Evolutionary conservation across 2,888 invertebrate genomes (phyloP).

Genomic region (Mythimna ferrago): DNA sequence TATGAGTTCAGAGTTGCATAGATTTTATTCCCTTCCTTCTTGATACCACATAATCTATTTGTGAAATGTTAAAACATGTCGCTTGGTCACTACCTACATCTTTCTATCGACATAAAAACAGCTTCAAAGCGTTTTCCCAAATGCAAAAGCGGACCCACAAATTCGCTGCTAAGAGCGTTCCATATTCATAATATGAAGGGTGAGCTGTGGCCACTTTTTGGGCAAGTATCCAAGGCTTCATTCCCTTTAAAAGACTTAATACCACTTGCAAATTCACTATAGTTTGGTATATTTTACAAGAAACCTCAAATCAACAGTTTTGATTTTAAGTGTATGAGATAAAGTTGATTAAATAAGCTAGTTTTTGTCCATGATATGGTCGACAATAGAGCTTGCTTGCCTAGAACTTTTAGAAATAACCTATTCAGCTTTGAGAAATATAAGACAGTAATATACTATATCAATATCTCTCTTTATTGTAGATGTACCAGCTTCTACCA

Average conservation of each 20-base stretch:
- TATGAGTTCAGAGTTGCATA: neutral
- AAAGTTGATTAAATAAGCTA: too few species aligned
- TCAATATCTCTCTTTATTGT: too few species aligned
- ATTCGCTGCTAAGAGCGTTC: slow-evolving; percentile 18
- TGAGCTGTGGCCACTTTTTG: slow-evolving; percentile 10
- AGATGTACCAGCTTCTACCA: too few species aligned
- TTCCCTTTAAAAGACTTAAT: slow-evolving; percentile 13
- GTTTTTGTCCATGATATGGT: neutral
- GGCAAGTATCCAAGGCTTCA: slow-evolving; percentile 23
- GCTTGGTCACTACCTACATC: neutral
- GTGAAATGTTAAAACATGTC: neutral
- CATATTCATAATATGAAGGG: slow-evolving; percentile 33
- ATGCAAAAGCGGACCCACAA: neutral
- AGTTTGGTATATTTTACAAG: slow-evolving; percentile 1
- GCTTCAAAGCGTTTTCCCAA: neutral
- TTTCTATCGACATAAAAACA: neutral
- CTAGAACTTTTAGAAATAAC: neutral
- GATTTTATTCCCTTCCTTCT: neutral
- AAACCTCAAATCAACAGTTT: neutral
- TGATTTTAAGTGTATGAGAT: neutral
- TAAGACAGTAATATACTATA: too few species aligned
- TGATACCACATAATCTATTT: neutral
- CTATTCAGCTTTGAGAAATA: too few species aligned
- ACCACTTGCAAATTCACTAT: slow-evolving; percentile 13
- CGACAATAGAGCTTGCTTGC: neutral